Evolutionary conservation across 1,140 invertebrate species (phyloP).

Genomic region (Drosophila sucinea): DNA sequence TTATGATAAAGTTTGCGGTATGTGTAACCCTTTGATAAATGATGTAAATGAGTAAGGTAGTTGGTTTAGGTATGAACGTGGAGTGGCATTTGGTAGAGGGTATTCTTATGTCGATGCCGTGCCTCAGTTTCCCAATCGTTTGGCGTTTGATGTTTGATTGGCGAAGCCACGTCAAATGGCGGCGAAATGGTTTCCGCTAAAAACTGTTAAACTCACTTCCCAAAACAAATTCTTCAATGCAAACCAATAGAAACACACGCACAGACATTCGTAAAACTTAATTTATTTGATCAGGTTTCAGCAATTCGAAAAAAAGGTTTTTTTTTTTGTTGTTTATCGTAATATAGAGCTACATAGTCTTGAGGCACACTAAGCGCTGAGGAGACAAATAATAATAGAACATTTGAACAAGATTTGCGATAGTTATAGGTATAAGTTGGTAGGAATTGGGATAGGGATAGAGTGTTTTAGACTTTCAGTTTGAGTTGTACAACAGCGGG

Average conservation of each 20-base stretch:
- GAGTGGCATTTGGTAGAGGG: not conserved
- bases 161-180: not conserved
- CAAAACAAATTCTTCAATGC: constrained; percentile 21
- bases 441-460: constrained; percentile 54
- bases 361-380: constrained; percentile 51
- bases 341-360: constrained; percentile 77
- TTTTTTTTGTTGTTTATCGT: constrained; percentile 50
- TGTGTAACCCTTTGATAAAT: too few relatives aligned
- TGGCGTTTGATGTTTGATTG: not conserved
- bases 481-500: constrained; percentile 56
- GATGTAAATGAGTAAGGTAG: too few relatives aligned
- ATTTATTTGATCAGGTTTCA: constrained; percentile 74
- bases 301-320: constrained; percentile 68
- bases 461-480: constrained; percentile 27
- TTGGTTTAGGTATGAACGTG: too few relatives aligned
- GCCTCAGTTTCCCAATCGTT: not conserved
- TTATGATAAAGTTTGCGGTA: too few relatives aligned
- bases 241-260: constrained; percentile 24
- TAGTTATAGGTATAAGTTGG: constrained; percentile 24
- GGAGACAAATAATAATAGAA: constrained; percentile 29
- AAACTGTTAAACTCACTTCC: constrained; percentile 18
- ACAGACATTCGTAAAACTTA: constrained; percentile 68
- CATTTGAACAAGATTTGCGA: constrained; percentile 12
- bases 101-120: not conserved
- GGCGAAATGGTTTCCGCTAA: not conserved